phyloP scores from a whole-genome alignment of 2,113 vertebrate genomes.

The Poeciliopsis prolifica region DNA sequence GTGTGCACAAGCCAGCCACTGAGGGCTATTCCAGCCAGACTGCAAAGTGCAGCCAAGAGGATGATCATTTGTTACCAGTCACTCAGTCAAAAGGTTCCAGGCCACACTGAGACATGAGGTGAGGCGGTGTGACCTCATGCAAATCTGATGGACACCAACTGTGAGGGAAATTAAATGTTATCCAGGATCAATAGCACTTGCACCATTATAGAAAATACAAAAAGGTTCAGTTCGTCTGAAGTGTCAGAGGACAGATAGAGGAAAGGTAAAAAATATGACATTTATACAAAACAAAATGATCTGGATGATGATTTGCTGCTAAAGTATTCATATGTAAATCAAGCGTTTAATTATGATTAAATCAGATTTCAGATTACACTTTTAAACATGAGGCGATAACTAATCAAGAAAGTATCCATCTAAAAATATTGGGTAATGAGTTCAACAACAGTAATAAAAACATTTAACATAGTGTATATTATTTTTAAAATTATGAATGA shows the following conservation, averaged over 20 bases:
- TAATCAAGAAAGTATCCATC: neutral
- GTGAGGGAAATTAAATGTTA: conserved; percentile 51
- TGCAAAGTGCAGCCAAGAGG: conserved; percentile 45
- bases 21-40: conserved; percentile 52
- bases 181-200: conserved; percentile 45
- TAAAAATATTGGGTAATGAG: neutral
- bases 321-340: neutral
- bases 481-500: neutral
- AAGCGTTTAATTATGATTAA: neutral
- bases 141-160: conserved; percentile 44
- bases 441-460: neutral
- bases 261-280: neutral
- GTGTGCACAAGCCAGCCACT: conserved; percentile 49
- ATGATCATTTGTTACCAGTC: conserved; percentile 61
- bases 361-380: neutral
- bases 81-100: conserved; percentile 42
- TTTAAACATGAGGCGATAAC: neutral
- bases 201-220: neutral
- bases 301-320: neutral
- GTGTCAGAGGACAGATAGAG: neutral
- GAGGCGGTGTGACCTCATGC: conserved; percentile 52
- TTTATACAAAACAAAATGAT: neutral
- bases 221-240: neutral
- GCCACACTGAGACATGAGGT: conserved; percentile 41
- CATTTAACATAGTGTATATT: neutral